Base-by-base conservation (phyloP, 1,140 invertebrate species). In the Cydia fagiglandana region DNA sequence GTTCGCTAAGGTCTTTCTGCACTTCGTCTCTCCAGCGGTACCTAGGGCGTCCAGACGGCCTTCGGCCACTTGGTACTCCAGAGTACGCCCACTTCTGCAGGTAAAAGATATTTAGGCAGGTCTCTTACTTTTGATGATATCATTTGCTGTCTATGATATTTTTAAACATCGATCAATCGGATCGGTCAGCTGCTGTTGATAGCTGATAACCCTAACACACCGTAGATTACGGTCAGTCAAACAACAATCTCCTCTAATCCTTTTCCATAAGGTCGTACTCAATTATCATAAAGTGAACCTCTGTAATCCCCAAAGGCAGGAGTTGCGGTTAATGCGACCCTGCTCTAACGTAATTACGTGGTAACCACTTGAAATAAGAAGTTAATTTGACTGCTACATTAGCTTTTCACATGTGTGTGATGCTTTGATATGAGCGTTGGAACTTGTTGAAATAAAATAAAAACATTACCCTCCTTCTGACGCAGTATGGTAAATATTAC, bases 271-370 rank as follows among this genome's bases (percentile, higher is more conserved):
- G 53, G 53, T 47, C 53, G 7, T 9, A 56, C n/a, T 20, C 53
- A 56, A 7, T 56, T n/a, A 50, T 15, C n/a, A 56, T 56, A 56
- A 56, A n/a, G 4, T 4, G 53, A 13, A 56, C 53, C 53, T n/a
- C n/a, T 56, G 53, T 56, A 56, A 56, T 56, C 53, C 53, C 53
- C 53, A 56, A 56, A 56, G 53, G 53, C 53, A 17, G 47, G 47
- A 50, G 53, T 56, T 56, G 15, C 53, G 53, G 53, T 17, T 17
- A n/a, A 56, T 56, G 53, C 53, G 53, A 56, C 53, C 53, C 53
- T 7, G 53, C 53, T 56, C 53, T 56, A 56, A 56, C 53, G 15
- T 56, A 56, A 56, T 56, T 56, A 20, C 4, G 53, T 56, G n/a
- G 53, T 56, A 56, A 56, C 53, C 53, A 56, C 53, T 56, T 17